A percentile compares a stretch with the other conserved stretches of the same genome.
phyloP scores from a whole-genome alignment of 2,113 vertebrate species.

The Polypterus bichir region DNA sequence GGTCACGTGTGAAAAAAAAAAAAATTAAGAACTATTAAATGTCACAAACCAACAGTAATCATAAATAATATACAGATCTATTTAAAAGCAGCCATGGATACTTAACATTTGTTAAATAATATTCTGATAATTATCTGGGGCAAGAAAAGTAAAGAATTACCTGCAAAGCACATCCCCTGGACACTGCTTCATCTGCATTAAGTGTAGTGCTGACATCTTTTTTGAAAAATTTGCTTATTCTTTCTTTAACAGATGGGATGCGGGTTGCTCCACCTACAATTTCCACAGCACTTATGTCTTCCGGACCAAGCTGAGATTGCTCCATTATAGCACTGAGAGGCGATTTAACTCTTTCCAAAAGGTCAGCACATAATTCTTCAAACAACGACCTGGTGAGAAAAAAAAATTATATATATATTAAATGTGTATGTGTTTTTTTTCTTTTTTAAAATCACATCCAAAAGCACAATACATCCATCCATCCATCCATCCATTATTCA shows the following conservation, averaged over 20 bases:
- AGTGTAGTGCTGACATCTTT: conserved; percentile 61
- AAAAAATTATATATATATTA: not conserved
- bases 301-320: conserved; percentile 44
- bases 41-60: not conserved
- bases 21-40: no score
- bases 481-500: no score
- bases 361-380: conserved; percentile 55
- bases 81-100: no score
- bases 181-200: conserved; percentile 65
- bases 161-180: conserved; percentile 60
- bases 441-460: no score
- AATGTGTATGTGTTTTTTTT: no score
- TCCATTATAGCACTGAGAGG: conserved; percentile 49
- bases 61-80: no score
- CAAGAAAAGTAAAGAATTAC: conserved; percentile 24
- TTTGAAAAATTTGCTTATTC: conserved; percentile 58
- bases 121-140: no score
- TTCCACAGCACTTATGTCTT: conserved; percentile 48
- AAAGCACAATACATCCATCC: no score
- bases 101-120: no score
- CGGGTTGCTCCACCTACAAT: conserved; percentile 62
- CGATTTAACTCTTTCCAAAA: conserved; percentile 48
- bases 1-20: no score
- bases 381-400: conserved; percentile 45
- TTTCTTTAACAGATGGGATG: conserved; percentile 60